Evolutionary conservation across 1,140 invertebrate species (phyloP), one percentile per base, ranked within the genome.

Genomic region (Ditylenchus dipsaci): DNA sequence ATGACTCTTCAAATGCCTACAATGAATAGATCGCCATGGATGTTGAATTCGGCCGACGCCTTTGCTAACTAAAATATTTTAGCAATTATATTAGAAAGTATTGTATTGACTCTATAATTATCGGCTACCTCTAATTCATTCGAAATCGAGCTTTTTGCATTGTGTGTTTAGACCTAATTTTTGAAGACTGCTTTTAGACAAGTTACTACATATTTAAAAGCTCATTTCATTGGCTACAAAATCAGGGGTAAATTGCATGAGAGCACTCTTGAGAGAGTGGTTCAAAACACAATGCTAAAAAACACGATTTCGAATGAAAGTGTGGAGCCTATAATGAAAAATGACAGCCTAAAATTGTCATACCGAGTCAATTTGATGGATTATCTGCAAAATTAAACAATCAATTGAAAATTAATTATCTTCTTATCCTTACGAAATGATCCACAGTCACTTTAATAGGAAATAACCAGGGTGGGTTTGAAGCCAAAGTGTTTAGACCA

Each of bases 11-110:
- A 5, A 19, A 13, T 59, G 65, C 49, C 49, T 65, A 81, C 78
- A 43, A 81, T 53, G 19, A 66, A 72, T 30, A 82, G 53, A 45
- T 80, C 78, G 1, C 79, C 79, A 62, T 74, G 76, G 27, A 81
- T 66, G 47, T 78, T 80, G 65, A 81, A 81, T 47, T 81, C 78
- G 33, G 77, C 67, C 11, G 71, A 74, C 17, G 70, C 49, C 30
- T 77, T 73, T 57, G 72, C 58, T 1, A 77, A 23, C 75, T 76
- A 30, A 21, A 75, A 69, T 73, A 19, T 15, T 19, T 7, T 3
- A 19, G 49, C 49, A 1, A 53, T 53, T 53, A 53, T 53, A 13
- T 45, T 45, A 45, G 43, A 45, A 11, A 45, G n/a, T n/a, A n/a
- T n/a, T 45, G n/a, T 45, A n/a, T 11, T n/a, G n/a, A n/a, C n/a